These are phyloP conservation scores for Pagetopsis macropterus DNA, from an alignment of 2,797 vertebrate species.

Conservation along the genomic window DNA sequence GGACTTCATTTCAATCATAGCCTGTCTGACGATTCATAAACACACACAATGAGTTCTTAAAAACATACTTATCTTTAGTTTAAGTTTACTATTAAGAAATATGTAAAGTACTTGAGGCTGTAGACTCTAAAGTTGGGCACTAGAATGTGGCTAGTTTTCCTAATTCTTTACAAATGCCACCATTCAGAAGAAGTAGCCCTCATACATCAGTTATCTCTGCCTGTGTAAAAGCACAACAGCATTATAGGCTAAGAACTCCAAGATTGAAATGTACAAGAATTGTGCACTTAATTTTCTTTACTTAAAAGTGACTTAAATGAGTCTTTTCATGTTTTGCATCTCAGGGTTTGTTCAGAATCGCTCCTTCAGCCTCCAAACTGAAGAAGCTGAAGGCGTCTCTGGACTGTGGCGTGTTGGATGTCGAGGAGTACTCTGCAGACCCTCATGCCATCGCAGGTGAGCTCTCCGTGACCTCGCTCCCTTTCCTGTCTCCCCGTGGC, in stretches of 20 bases:
- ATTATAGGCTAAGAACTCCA: too few species aligned
- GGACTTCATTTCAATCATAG: not conserved
- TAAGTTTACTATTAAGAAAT: not conserved
- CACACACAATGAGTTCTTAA: not conserved
- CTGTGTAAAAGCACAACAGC: too few species aligned
- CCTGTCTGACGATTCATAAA: not conserved
- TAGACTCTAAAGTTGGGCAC: too few species aligned
- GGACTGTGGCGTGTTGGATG: constrained; percentile 95
- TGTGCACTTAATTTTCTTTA: too few species aligned
- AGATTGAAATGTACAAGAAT: too few species aligned
- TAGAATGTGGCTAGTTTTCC: not conserved
- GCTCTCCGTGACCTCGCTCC: not conserved
- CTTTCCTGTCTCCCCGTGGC: not conserved
- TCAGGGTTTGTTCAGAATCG: constrained; percentile 96
- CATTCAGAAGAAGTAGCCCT: not conserved
- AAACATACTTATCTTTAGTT: not conserved
- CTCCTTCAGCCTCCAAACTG: constrained; percentile 96
- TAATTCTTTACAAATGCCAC: not conserved
- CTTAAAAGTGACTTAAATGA: not conserved
- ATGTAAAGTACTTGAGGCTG: not conserved
- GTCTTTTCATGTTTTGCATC: not conserved
- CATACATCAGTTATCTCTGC: too few species aligned
- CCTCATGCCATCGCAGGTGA: constrained; percentile 97
- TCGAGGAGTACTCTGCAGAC: constrained; percentile 96
- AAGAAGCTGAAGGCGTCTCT: constrained; percentile 98